Percentiles rank a stretch among this genome's conserved stretches.
Conservation (phyloP, 1,140 invertebrate species). For the Cheumatopsyche charites region DNA sequence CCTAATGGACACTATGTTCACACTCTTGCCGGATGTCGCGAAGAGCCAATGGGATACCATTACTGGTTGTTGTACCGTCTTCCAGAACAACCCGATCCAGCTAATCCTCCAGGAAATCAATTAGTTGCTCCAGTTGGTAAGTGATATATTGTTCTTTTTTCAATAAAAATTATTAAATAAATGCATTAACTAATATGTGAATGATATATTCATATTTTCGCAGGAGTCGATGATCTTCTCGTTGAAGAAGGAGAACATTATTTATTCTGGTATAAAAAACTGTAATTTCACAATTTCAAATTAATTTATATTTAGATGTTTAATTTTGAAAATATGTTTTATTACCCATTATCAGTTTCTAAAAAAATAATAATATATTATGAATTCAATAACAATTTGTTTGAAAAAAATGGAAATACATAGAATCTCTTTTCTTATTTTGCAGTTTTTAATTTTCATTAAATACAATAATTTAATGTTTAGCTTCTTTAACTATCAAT, state of each 20-base stretch:
- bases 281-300: constrained; percentile 63
- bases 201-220: no score
- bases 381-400: no score
- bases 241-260: constrained; percentile 84
- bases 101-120: constrained; percentile 80
- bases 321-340: no score
- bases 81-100: constrained; percentile 74
- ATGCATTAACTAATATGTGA: no score
- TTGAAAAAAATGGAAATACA: no score
- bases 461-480: no score
- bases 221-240: constrained; percentile 82
- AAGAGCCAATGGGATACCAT: constrained; percentile 85
- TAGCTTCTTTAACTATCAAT: no score
- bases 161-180: no score
- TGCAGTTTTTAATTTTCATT: no score
- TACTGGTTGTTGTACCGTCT: constrained; percentile 87
- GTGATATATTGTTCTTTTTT: constrained; percentile 45
- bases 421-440: no score
- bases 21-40: constrained; percentile 82
- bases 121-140: constrained; percentile 83
- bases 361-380: no score
- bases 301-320: not conserved
- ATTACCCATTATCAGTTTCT: no score
- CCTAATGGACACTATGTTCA: constrained; percentile 90
- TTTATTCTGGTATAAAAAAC: constrained; percentile 90